Evolutionary conservation across 2,797 vertebrate genomes (phyloP).

Genomic region (Pseudopleuronectes americanus): DNA sequence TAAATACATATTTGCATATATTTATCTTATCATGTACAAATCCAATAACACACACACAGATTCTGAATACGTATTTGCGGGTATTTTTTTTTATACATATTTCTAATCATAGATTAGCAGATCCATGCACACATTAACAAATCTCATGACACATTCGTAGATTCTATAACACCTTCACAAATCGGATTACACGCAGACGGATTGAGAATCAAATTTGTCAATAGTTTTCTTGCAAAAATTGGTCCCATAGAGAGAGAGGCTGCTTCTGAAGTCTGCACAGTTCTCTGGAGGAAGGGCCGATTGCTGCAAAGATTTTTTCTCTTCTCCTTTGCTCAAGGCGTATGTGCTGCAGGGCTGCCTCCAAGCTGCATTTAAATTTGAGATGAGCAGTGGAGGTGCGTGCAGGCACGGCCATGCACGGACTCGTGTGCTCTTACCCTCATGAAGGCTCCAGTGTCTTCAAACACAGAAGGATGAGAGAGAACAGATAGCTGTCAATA

Average conservation of each 20-base stretch:
- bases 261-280: conserved; percentile 41
- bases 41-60: no score
- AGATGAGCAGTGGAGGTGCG: conserved; percentile 50
- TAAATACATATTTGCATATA: no score
- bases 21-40: no score
- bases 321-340: conserved; percentile 43
- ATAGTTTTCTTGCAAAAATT: no score
- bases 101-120: no score
- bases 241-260: conserved; percentile 18
- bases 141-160: no score
- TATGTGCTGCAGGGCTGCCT: conserved; percentile 65
- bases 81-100: no score
- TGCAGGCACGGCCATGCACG: conserved; percentile 20
- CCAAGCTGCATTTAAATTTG: conserved; percentile 67
- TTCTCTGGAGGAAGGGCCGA: conserved; percentile 34
- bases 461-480: conserved; percentile 1
- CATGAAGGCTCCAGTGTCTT: conserved; percentile 3
- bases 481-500: background rate
- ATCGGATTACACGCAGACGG: no score
- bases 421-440: background rate
- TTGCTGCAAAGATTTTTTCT: conserved; percentile 26
- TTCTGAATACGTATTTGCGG: no score
- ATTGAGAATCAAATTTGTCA: no score
- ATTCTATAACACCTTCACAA: no score
- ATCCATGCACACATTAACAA: no score